Base-by-base conservation (phyloP, 23 tunicate genomes). In the Ciona savignyi region DNA sequence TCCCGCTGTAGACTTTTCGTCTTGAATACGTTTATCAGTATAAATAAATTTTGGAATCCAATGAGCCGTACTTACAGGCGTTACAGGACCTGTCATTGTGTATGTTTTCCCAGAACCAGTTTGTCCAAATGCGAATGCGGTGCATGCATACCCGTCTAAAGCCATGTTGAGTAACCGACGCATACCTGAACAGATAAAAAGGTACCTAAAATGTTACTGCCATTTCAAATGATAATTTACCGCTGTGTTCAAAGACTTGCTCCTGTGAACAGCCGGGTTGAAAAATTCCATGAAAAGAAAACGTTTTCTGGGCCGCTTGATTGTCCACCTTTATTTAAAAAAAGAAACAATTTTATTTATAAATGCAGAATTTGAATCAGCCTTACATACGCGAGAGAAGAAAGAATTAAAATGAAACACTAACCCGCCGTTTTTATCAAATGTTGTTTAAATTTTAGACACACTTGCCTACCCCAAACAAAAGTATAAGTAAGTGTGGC, bases 21-120 rank as follows among this genome's bases (percentile, higher is more conserved):
- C 9, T 15, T 6, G 56, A 42, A 42, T 15, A 42, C 56, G 15
- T n/a, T n/a, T n/a, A n/a, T n/a, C n/a, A n/a, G n/a, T n/a, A n/a
- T n/a, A n/a, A n/a, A n/a, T n/a, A n/a, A n/a, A n/a, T n/a, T n/a
- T n/a, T n/a, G n/a, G n/a, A 42, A 9, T 42, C 56, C 6, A 63
- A 30, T 19, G 0, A 4, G 27, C 0, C 25, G 22, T 22, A 33
- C 84, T 66, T 73, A 82, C 96, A 76, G 96, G 96, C 35, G 96
- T 88, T 2, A 88, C 96, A 1, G 96, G 96, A 27, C 96, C 96
- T 0, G 96, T 88, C 87, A 88, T 82, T 20, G 96, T 88, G 75
- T 81, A 88, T 2, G 96, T 81, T 77, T 88, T 88, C 62, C 96
- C 96, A 0, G 96, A 88, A n/a, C 96, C 96, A 2, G 96, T 88